These are phyloP conservation scores for Sclerurus mexicanus DNA, from an alignment of 2,113 vertebrate species.

Conservation along the genomic window DNA sequence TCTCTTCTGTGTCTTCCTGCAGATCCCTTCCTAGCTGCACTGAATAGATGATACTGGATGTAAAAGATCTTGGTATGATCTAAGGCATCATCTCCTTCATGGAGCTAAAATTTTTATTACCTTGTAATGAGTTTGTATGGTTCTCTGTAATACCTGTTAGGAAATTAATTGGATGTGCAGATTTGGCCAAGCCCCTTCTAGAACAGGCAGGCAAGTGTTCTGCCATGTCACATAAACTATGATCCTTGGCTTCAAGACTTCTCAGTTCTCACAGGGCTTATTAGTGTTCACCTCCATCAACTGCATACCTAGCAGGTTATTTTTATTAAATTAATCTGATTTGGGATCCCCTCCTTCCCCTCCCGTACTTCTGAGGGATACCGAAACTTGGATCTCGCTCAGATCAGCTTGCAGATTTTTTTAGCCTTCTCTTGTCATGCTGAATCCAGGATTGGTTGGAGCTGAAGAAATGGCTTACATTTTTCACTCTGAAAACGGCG, in stretches of 20 bases:
- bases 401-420: background rate
- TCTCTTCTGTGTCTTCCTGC: background rate
- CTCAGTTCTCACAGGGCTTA: background rate
- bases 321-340: constrained; percentile 3
- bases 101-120: background rate
- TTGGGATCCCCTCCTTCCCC: background rate
- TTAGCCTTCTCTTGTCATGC: background rate
- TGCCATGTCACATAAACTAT: background rate
- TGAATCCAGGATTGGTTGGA: background rate
- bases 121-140: background rate
- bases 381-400: background rate
- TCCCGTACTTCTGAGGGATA: background rate
- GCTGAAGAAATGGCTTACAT: background rate
- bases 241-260: background rate
- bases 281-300: background rate
- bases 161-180: background rate
- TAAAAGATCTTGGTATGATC: background rate
- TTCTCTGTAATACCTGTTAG: background rate
- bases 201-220: background rate
- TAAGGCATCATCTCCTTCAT: background rate
- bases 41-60: background rate
- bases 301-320: background rate
- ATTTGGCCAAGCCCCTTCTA: background rate
- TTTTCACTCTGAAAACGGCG: background rate
- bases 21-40: background rate